A percentile compares a stretch with the other conserved stretches of the same genome.
These are phyloP conservation scores for Thymelicus sylvestris DNA, from an alignment of 2,888 invertebrate genomes.

Conservation along the genomic window DNA sequence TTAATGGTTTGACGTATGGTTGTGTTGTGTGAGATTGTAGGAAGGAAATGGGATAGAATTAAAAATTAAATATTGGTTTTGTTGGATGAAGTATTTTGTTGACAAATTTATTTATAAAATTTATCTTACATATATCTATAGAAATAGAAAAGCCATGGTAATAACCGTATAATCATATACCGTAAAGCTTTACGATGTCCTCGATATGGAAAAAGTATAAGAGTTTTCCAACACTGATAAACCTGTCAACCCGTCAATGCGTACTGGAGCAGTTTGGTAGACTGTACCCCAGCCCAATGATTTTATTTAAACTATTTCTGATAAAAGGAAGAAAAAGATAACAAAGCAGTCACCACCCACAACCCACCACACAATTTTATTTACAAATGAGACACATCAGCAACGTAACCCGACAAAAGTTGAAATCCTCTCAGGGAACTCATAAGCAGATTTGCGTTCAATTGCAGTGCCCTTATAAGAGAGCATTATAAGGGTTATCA, in stretches of 20 bases:
- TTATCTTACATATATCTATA: no score
- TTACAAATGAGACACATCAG: constrained; percentile 28
- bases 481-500: constrained; percentile 38
- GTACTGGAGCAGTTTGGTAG: no score
- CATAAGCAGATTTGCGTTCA: constrained; percentile 36
- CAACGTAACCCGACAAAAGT: constrained; percentile 23
- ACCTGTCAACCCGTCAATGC: no score
- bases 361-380: constrained; percentile 26
- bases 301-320: not conserved
- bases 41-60: not conserved
- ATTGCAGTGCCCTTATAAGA: constrained; percentile 32
- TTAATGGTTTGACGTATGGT: constrained; percentile 22
- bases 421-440: constrained; percentile 21
- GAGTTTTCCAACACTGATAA: no score
- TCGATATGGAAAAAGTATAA: no score
- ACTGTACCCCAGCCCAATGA: no score
- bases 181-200: no score
- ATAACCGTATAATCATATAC: no score
- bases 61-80: no score
- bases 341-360: not conserved
- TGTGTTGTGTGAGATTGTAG: constrained; percentile 1
- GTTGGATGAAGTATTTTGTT: no score
- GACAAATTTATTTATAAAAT: no score
- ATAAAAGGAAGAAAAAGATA: constrained; percentile 2
- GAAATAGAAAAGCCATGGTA: no score